Percentiles rank a stretch among this genome's conserved stretches.
phyloP scores from a whole-genome alignment of 2,888 invertebrate genomes.

The Phortica okadai region DNA sequence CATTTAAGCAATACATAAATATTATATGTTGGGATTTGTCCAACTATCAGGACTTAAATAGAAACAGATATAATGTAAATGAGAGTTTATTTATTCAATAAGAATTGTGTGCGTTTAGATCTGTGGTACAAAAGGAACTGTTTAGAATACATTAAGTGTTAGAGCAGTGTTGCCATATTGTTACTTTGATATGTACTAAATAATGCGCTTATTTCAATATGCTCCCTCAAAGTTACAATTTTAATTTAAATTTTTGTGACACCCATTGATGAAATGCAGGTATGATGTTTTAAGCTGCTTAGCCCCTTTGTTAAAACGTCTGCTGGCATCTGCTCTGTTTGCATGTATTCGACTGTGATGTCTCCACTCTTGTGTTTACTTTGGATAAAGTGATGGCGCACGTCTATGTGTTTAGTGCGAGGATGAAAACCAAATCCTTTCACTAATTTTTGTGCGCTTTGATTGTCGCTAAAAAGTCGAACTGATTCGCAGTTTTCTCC shows the following conservation, averaged over 20 bases:
- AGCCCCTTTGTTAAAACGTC: background rate
- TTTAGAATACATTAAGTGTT: no score
- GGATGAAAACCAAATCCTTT: slow-evolving; percentile 13
- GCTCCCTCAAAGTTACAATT: slow-evolving; percentile 18
- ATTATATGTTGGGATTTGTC: no score
- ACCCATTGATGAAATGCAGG: no score
- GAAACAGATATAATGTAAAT: no score
- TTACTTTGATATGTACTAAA: no score
- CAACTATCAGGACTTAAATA: no score
- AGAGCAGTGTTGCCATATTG: no score
- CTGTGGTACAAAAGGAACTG: no score
- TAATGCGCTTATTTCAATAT: no score
- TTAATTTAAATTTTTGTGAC: background rate
- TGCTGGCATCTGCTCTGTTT: background rate
- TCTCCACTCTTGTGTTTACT: background rate
- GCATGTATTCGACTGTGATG: background rate
- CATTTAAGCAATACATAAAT: no score
- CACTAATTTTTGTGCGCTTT: slow-evolving; percentile 3
- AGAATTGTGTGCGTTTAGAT: no score
- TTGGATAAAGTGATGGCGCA: slow-evolving; percentile 1
- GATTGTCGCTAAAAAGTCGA: background rate
- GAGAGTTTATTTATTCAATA: no score
- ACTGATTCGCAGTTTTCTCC: background rate
- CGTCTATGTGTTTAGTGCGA: slow-evolving; percentile 19
- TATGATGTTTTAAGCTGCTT: background rate